Conservation (phyloP, 2,888 invertebrate genomes). For the Coecobrya sp. region DNA sequence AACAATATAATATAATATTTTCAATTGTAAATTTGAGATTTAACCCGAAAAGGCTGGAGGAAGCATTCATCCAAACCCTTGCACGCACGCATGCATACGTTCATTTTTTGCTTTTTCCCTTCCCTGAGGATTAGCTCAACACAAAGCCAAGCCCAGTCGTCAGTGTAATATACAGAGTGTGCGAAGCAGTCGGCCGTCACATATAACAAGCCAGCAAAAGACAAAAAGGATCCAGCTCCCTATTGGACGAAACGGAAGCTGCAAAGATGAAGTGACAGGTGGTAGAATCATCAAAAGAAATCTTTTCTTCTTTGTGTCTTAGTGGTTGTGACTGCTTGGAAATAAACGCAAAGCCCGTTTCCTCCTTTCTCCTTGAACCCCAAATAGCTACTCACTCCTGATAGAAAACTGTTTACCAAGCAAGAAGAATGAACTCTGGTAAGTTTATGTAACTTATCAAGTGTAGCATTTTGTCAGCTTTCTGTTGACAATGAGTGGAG, state of each 20-base stretch:
- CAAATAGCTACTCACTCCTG: neutral
- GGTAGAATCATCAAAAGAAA: slow-evolving; percentile 84
- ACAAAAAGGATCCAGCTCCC: neutral
- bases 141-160: neutral
- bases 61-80: slow-evolving; percentile 66
- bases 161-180: neutral
- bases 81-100: slow-evolving; percentile 16
- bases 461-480: neutral
- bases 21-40: slow-evolving; percentile 80
- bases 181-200: slow-evolving; percentile 37
- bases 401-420: slow-evolving; percentile 27
- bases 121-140: slow-evolving; percentile 70
- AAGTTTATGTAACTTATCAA: neutral
- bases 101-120: slow-evolving; percentile 10
- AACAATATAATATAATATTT: slow-evolving; percentile 42
- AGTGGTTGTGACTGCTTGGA: neutral
- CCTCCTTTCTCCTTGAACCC: neutral
- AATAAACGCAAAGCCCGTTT: slow-evolving; percentile 8
- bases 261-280: slow-evolving; percentile 82
- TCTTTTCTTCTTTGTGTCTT: slow-evolving; percentile 72
- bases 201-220: slow-evolving; percentile 7
- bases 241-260: slow-evolving; percentile 61
- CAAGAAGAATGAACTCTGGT: neutral
- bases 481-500: too few species aligned
- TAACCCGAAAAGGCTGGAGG: slow-evolving; percentile 71